Base-by-base conservation (phyloP, 1,140 invertebrate genomes). In the Drosophila teissieri region DNA sequence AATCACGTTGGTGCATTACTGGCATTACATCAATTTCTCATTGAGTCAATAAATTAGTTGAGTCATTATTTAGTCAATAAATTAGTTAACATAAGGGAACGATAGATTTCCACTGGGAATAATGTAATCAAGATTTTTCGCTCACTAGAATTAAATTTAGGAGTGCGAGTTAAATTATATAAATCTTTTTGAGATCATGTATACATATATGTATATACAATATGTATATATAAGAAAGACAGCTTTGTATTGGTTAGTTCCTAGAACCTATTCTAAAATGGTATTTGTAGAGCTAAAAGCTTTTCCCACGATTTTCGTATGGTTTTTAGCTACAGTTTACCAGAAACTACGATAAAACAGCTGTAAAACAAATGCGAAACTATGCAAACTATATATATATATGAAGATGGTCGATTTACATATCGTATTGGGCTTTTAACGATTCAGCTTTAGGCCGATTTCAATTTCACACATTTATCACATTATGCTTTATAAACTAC, bases 381-480 rank as follows among this genome's bases (percentile, higher is more conserved):
- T 31, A 31, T 31, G 27, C 15, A 24, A 48, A 49, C 24, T 67
- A 46, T 45, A 19, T 6, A 15, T 45, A 24, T 4, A 4, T 24
- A 39, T 44, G n/a, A 63, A 51, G 19, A 63, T 34, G 37, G 8
- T 24, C 15, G 36, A 68, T 70, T 70, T 69, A 31, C 49, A 70
- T 40, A 48, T 69, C 24, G 49, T 69, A 22, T 55, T 17, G 42
- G 62, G 12, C 34, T 10, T 48, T 48, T 40, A 54, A 48, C 63
- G 51, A 55, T 55, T 68, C 24, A 34, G 19, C 63, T 69, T 17
- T 56, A 69, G 68, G 24, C 63, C 42, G 39, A 65, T 65, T 45
- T 14, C 34, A 22, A 54, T 53, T 52, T 39, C 62, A 65, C 36
- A 40, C 67, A 55, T 54, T 69, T 69, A 39, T 56, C 51, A 34